These are phyloP conservation scores for Limnephilus rhombicus DNA, from an alignment of 2,888 invertebrate species.

Conservation along the genomic window DNA sequence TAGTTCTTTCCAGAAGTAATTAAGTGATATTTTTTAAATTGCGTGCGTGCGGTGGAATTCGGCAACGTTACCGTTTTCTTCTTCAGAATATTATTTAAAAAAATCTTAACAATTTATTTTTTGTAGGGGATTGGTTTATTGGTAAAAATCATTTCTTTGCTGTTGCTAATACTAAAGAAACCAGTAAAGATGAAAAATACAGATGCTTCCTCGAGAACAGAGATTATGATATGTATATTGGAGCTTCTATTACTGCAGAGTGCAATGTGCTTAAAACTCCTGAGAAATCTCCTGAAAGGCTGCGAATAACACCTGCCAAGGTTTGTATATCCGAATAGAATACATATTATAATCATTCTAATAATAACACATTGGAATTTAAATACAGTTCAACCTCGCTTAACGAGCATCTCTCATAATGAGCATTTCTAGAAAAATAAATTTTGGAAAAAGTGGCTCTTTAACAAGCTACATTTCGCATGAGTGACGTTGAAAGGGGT, in stretches of 20 bases:
- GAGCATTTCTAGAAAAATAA: too few relatives aligned
- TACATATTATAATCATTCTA: neutral
- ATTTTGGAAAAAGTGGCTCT: too few relatives aligned
- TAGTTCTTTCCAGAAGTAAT: too few relatives aligned
- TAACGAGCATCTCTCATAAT: too few relatives aligned
- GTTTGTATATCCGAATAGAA: constrained; percentile 67
- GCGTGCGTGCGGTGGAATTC: too few relatives aligned
- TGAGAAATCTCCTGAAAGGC: constrained; percentile 94
- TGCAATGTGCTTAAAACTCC: constrained; percentile 95
- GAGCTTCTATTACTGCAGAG: constrained; percentile 95
- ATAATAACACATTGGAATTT: neutral
- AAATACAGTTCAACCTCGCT: too few relatives aligned
- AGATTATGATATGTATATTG: constrained; percentile 94
- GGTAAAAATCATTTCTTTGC: constrained; percentile 98
- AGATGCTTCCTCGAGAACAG: constrained; percentile 96
- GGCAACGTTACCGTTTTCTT: too few relatives aligned
- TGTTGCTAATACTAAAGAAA: constrained; percentile 97
- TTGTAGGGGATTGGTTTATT: constrained; percentile 92
- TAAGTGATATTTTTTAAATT: too few relatives aligned
- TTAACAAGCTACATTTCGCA: too few relatives aligned
- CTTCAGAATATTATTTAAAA: neutral
- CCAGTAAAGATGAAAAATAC: constrained; percentile 95
- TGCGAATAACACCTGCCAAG: constrained; percentile 89
- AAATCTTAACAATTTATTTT: neutral
- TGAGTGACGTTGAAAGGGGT: too few relatives aligned